Base-by-base conservation (phyloP, 2,888 invertebrate genomes). In the Metalampra italica region DNA sequence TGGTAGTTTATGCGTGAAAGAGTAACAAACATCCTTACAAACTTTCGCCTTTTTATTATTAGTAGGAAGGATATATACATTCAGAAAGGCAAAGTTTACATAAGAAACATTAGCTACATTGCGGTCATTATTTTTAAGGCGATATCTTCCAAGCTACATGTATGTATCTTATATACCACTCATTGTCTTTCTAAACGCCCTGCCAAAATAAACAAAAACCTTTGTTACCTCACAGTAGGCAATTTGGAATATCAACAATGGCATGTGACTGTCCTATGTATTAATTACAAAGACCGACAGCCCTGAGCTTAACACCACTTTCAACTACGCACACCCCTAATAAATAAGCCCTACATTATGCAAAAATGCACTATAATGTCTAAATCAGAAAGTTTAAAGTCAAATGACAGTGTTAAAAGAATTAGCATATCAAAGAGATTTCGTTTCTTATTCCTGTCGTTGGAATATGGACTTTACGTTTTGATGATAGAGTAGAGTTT, bases 241-340 rank as follows among this genome's bases (percentile, higher is more conserved):
- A 80, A 85, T 84, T 83, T 71, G 78, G 71, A 77, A 72, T 85
- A 81, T 85, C 83, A 86, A 85, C 83, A 86, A 85, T 86, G 72
- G 77, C 22, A 22, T 81, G 76, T 34, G 9, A 34, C 75, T 70
- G 71, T 70, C 71, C 74, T 74, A 82, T 80, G 77, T 88, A 85
- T 86, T 84, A 82, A 84, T 88, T 87, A 85, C 86, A 84, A 82
- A 83, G 79, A 60, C 82, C 81, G 81, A 68, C 78, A 76, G 64
- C 76, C 77, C 80, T 77, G 68, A 55, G 56, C 67, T 73, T 68
- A 71, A 75, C 75, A 64, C 76, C 62, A 78, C 72, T 82, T 78
- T 82, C 72, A 75, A 79, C 71, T 75, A 71, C 66, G 64, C 66
- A 75, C 76, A 78, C 82, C 81, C 82, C 74, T 66, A 66, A 64